Evolutionary conservation across 37 sponge, comb jelly and placozoan species (phyloP).

Genomic region (Halisarca cf. caerulea): DNA sequence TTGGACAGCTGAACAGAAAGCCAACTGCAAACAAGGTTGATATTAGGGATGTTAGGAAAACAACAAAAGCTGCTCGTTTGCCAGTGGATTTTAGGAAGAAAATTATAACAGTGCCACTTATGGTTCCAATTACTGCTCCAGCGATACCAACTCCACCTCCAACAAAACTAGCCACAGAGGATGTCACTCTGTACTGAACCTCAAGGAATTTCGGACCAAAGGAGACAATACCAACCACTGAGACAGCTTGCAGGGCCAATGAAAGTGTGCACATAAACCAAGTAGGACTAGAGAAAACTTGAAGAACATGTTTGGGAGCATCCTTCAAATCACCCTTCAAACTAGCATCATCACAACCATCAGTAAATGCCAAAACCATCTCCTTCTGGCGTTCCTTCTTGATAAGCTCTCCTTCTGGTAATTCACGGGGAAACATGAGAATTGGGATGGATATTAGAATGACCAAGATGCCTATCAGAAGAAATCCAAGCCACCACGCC

Average conservation of each 20-base stretch:
- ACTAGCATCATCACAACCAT: not conserved
- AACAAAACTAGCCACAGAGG: conserved; percentile 44
- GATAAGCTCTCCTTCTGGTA: conserved; percentile 13
- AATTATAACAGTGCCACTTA: conserved; percentile 13
- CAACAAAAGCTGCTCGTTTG: conserved; percentile 45
- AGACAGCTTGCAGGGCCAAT: not conserved
- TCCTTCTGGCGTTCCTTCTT: not conserved
- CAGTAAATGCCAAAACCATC: conserved; percentile 6
- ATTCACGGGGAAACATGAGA: conserved; percentile 25
- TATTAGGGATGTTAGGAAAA: conserved; percentile 21
- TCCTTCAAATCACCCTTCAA: not conserved
- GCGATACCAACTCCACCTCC: conserved; percentile 47
- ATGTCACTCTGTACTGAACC: conserved; percentile 56
- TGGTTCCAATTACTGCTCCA: not conserved
- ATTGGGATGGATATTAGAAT: conserved; percentile 20
- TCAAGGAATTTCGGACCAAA: conserved; percentile 80
- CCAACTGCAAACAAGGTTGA: conserved; percentile 28
- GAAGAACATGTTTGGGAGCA: conserved; percentile 5
- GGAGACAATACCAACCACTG: conserved; percentile 56
- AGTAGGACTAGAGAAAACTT: conserved; percentile 1
- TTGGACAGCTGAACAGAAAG: conserved; percentile 39
- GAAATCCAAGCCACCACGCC: conserved; percentile 91
- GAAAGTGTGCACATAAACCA: conserved; percentile 2
- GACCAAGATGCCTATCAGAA: conserved; percentile 34
- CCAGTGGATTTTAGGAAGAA: conserved; percentile 15